Evolutionary conservation across 2,113 vertebrate species (phyloP), one percentile per base, ranked within the genome.

Genomic region (Tor tambroides): DNA sequence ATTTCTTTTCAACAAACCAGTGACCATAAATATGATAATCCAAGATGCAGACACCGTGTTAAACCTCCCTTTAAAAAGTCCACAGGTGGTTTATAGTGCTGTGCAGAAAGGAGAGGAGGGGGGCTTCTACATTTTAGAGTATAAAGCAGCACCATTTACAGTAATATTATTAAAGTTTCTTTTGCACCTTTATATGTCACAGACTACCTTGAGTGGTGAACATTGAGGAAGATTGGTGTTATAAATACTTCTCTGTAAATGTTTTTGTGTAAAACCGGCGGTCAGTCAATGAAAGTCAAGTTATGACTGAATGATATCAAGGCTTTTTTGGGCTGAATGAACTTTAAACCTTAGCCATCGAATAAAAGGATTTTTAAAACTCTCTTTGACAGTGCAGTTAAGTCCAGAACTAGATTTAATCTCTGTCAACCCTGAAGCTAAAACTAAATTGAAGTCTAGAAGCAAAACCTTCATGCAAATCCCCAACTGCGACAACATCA

Each of bases 121-220:
- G 93, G 94, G 93, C 92, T 94, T 92, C 91, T 94, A 90, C 91
- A 91, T 94, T 93, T 92, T 86, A 94, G 94, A 95, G 94, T 95
- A 96, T 91, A 95, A 95, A 96, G 94, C 95, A 96, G 95, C 95
- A 96, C 95, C 95, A 93, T 95, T 94, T 93, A 94, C 94, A 92
- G 93, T 93, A 94, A 94, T 92, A 90, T 92, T 95, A 92, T 94
- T 94, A 95, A 95, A 95, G 93, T 94, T 92, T 95, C 92, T 91
- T 93, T 94, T 95, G 95, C 94, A 94, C 94, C 94, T 94, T 93
- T 94, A 88, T 92, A 93, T 92, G 91, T 89, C 80, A 82, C 91
- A 91, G 90, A 93, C 93, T 92, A 93, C 85, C 88, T 92, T 91
- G 93, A 92, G 88, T 93, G 93, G 82, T 87, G 91, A 91, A 89